These are phyloP conservation scores for Holacanthus passer DNA, from an alignment of 2,113 vertebrate genomes.

Conservation along the genomic window DNA sequence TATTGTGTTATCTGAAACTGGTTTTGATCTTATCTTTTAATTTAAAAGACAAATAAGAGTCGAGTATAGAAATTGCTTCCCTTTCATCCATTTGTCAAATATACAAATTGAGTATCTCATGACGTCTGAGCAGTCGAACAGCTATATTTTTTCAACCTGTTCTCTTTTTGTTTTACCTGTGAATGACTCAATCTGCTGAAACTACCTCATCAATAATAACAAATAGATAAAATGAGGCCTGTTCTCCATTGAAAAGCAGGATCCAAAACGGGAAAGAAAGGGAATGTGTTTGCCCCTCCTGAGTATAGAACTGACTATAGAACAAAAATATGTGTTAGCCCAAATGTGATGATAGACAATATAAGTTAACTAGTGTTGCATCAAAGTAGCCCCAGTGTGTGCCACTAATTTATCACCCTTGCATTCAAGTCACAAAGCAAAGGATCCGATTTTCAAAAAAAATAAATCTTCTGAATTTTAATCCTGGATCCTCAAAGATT, in stretches of 20 bases:
- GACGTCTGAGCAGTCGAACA: background rate
- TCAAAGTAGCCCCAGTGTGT: background rate
- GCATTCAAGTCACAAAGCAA: background rate
- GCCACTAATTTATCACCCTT: background rate
- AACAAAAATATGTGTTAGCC: no score
- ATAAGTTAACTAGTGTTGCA: background rate
- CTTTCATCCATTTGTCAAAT: slow-evolving; percentile 2
- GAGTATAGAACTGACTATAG: no score
- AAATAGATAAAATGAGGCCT: background rate
- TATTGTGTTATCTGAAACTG: slow-evolving; percentile 10
- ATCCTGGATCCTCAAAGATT: background rate
- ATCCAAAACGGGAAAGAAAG: background rate
- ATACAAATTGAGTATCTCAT: background rate
- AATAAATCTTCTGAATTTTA: background rate
- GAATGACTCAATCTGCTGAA: background rate
- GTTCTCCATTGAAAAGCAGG: background rate
- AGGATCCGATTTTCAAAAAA: background rate
- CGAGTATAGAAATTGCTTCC: no score
- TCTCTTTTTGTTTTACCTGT: background rate
- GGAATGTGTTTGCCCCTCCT: background rate
- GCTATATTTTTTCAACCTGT: background rate
- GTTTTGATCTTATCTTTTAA: background rate
- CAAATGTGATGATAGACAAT: background rate
- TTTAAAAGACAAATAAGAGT: no score
- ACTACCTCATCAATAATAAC: slow-evolving; percentile 4